These are phyloP conservation scores for Taenaris catops DNA, from an alignment of 2,888 invertebrate genomes.

Conservation along the genomic window DNA sequence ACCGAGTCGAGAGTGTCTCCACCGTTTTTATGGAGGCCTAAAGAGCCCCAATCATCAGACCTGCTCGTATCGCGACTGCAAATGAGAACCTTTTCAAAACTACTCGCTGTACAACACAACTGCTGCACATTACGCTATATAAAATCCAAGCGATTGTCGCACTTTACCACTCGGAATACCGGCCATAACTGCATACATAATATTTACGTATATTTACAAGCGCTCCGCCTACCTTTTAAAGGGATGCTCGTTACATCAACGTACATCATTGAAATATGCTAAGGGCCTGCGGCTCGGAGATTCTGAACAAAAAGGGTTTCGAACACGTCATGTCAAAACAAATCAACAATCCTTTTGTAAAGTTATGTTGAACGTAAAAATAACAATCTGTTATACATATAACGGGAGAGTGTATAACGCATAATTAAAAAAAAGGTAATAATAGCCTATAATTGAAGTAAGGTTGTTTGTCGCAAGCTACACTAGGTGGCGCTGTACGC, in stretches of 20 bases:
- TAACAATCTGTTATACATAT: too few relatives aligned
- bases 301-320: slow-evolving; percentile 33
- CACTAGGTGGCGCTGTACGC: too few relatives aligned
- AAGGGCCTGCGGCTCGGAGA: slow-evolving; percentile 31
- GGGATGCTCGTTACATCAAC: slow-evolving; percentile 38
- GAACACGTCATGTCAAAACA: slow-evolving; percentile 31
- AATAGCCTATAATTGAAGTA: too few relatives aligned
- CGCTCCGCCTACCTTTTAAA: slow-evolving; percentile 34
- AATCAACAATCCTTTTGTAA: slow-evolving; percentile 27
- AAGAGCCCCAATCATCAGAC: slow-evolving; percentile 28
- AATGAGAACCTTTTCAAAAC: slow-evolving; percentile 29
- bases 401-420: too few relatives aligned
- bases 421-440: too few relatives aligned
- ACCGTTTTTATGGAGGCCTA: slow-evolving; percentile 19
- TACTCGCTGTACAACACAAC: slow-evolving; percentile 16
- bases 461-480: too few relatives aligned
- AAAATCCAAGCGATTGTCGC: slow-evolving; percentile 21
- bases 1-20: slow-evolving; percentile 8
- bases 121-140: slow-evolving; percentile 3
- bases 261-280: slow-evolving; percentile 47
- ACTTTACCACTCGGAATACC: slow-evolving; percentile 13
- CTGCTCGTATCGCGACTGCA: slow-evolving; percentile 28
- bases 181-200: slow-evolving; percentile 19
- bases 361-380: too few relatives aligned
- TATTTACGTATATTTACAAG: slow-evolving; percentile 25